Percentiles rank a stretch among this genome's conserved stretches.
These are phyloP conservation scores for Oncorhynchus gorbuscha DNA, from an alignment of 2,113 vertebrate genomes.

Conservation along the genomic window DNA sequence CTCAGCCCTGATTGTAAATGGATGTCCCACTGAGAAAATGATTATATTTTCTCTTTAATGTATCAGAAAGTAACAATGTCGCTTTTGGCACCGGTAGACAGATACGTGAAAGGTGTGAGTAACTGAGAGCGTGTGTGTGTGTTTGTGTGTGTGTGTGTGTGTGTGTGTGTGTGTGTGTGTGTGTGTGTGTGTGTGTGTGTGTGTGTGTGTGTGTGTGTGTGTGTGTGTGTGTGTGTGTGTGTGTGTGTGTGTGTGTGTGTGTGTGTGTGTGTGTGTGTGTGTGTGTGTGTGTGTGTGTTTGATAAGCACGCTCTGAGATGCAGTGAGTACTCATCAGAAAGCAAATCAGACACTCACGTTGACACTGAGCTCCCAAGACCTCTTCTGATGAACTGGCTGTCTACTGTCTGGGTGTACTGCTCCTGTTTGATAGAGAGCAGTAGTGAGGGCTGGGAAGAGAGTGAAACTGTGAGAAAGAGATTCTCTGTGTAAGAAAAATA, in stretches of 20 bases:
- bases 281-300: conserved; percentile 6
- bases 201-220: conserved; percentile 4
- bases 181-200: background rate
- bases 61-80: conserved; percentile 23
- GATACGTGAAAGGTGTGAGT: conserved; percentile 8
- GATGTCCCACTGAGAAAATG: conserved; percentile 45
- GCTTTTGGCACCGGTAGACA: conserved; percentile 23
- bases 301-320: background rate
- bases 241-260: conserved; percentile 4
- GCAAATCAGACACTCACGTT: background rate
- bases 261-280: background rate
- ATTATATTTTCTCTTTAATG: conserved; percentile 45
- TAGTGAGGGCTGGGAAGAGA: background rate
- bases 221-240: conserved; percentile 4
- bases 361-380: background rate
- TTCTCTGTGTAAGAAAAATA: background rate
- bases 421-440: background rate
- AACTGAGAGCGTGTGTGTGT: background rate
- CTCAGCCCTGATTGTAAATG: conserved; percentile 25
- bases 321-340: background rate
- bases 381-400: background rate
- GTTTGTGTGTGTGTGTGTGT: background rate
- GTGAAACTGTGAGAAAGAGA: background rate
- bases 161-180: conserved; percentile 10
- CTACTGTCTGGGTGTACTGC: background rate